Conservation (phyloP, 2,888 invertebrate genomes). For the Standfussiana lucernea region DNA sequence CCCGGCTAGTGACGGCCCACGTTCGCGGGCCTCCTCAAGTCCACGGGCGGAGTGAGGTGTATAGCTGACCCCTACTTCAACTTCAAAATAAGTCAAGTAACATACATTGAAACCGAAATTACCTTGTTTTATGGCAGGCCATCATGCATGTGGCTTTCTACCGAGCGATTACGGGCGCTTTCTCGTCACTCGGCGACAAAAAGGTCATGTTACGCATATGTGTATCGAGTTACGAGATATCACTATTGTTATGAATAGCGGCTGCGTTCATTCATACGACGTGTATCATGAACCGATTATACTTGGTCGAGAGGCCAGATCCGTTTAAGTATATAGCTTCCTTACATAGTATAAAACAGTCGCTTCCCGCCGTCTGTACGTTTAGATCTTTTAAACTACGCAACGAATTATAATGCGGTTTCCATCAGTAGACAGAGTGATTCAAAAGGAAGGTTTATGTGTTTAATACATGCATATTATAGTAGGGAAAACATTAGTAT, state of each 20-base stretch:
- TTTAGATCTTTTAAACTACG: too few species aligned
- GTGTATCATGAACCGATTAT: slow-evolving; percentile 20
- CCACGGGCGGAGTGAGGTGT: too few species aligned
- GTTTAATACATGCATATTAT: too few species aligned
- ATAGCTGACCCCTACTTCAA: background rate
- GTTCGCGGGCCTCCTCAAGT: too few species aligned
- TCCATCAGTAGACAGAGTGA: too few species aligned
- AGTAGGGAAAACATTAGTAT: too few species aligned
- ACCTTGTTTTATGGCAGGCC: slow-evolving; percentile 29
- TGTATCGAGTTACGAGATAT: slow-evolving; percentile 36
- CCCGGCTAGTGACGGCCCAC: too few species aligned
- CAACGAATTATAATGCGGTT: too few species aligned
- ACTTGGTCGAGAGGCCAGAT: background rate
- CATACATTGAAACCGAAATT: slow-evolving; percentile 11
- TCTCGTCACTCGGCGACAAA: slow-evolving; percentile 43
- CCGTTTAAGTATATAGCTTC: slow-evolving; percentile 10
- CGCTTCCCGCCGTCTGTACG: too few species aligned
- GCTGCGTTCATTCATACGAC: slow-evolving; percentile 28
- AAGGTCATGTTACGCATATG: slow-evolving; percentile 45
- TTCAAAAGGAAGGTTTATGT: too few species aligned
- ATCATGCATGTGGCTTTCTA: slow-evolving; percentile 43
- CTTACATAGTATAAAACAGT: too few species aligned
- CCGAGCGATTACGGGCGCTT: slow-evolving; percentile 40
- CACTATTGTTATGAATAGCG: slow-evolving; percentile 39
- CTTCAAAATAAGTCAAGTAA: background rate